Base-by-base conservation (phyloP, 1,140 invertebrate genomes). In the Campodea augens region DNA sequence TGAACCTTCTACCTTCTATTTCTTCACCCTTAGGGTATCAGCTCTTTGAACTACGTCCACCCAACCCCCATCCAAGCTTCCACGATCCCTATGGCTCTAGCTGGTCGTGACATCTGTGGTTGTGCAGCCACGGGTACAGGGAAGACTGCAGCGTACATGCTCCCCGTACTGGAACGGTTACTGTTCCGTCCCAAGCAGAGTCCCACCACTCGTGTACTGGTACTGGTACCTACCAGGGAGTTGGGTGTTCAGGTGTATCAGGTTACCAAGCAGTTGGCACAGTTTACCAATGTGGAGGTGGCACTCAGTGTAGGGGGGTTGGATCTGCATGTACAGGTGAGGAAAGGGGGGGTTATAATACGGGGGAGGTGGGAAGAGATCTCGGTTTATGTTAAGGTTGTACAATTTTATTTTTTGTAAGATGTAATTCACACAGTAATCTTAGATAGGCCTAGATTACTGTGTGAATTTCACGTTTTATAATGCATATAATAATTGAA, bases 101-200 rank as follows among this genome's bases (percentile, higher is more conserved):
- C 86, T 53, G 86, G 85, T 5, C 72, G 80, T 55, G 91, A 97
- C 66, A 78, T 97, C 53, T 89, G 89, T 70, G 91, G 87, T 10
- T 95, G 90, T 71, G 90, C 91, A 44, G 88, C 92, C 2, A 99
- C 95, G 0, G 95, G 93, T 29, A 98, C 93, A 4, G 93, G 92
- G 24, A 98, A 98, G 73, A 98, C 95, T 2, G 88, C 89, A 0
- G 93, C 93, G 0, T 99, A 97, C 59, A 96, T 98, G 87, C 65
- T 99, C 48, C 95, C 95, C 3, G 92, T 92, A 23, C 58, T 98
- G 20, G 95, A 98, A 65, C 69, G 95, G 51, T 67, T 98, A 42
- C 60, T 98, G 2, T 96, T 85, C 57, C 77, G 75, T 44, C 76
- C 68, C 43, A 60, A 60, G 45, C 62, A 69, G 32, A 70, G 73